phyloP scores from a whole-genome alignment of 30 jellyfish, hydroid and myxozoan genomes.

The Chironex yamaguchii region DNA sequence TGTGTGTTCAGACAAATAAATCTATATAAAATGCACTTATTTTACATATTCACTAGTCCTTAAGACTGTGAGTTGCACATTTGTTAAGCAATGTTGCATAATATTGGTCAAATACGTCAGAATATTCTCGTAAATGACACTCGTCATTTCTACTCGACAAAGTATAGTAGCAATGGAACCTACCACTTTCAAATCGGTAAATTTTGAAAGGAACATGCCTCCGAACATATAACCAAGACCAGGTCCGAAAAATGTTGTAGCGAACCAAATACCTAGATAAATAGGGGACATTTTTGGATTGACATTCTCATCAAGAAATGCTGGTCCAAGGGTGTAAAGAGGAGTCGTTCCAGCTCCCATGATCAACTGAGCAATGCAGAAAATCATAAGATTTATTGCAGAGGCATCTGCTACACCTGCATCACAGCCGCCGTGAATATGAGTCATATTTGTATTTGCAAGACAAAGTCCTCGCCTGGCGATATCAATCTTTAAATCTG shows the following conservation, averaged over 20 bases:
- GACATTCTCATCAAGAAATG: conserved; percentile 88
- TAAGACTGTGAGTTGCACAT: too few relatives aligned
- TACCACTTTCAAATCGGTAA: conserved; percentile 73
- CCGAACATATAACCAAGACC: conserved; percentile 80
- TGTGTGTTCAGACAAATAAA: too few relatives aligned
- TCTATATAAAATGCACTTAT: too few relatives aligned
- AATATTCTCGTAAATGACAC: too few relatives aligned
- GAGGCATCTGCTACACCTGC: conserved; percentile 26
- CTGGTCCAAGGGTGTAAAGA: conserved; percentile 84
- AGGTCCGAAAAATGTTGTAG: conserved; percentile 82
- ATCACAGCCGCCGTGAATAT: background rate
- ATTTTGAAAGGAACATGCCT: conserved; percentile 67
- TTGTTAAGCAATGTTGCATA: too few relatives aligned
- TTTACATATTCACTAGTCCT: too few relatives aligned
- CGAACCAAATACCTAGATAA: conserved; percentile 85
- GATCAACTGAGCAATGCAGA: conserved; percentile 73
- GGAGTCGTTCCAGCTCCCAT: conserved; percentile 92
- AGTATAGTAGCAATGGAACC: too few relatives aligned
- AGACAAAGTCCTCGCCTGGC: conserved; percentile 28
- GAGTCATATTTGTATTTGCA: background rate
- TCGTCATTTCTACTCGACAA: too few relatives aligned
- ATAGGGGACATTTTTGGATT: conserved; percentile 83
- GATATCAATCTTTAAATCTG: conserved; percentile 13
- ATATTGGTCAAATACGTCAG: too few relatives aligned
- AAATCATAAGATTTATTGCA: conserved; percentile 21